Percentiles rank a stretch among this genome's conserved stretches.
These are phyloP conservation scores for Parus major DNA, from an alignment of 2,113 vertebrate genomes.

Conservation along the genomic window DNA sequence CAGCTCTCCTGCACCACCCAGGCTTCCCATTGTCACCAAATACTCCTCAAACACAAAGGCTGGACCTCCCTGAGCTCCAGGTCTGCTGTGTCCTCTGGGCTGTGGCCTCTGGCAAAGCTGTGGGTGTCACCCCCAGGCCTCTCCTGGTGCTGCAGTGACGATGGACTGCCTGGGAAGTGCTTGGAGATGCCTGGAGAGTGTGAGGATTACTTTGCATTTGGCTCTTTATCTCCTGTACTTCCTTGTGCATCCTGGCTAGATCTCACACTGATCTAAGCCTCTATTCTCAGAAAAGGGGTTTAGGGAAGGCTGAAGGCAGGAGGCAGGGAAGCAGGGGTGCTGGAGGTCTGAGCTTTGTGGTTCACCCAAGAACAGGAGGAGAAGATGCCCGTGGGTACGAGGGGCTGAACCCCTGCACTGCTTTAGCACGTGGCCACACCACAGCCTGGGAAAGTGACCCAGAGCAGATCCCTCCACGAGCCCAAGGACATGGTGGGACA, in stretches of 20 bases:
- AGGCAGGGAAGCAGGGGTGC: not conserved
- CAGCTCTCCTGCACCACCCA: not conserved
- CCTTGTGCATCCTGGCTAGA: not conserved
- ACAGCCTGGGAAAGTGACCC: not conserved
- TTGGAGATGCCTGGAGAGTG: not conserved
- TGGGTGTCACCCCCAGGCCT: not conserved
- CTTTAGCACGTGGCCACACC: fast-evolving
- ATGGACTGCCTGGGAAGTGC: not conserved
- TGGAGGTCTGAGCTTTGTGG: not conserved
- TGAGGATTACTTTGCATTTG: not conserved
- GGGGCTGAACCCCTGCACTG: not conserved
- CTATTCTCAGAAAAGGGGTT: not conserved
- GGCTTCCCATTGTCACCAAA: not conserved
- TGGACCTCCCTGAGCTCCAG: not conserved
- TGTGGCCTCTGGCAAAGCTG: not conserved
- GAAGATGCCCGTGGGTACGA: not conserved
- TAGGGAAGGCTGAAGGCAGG: not conserved
- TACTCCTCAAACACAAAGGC: not conserved
- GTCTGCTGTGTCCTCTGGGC: not conserved
- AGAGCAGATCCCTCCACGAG: fast-evolving
- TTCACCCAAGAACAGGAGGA: not conserved
- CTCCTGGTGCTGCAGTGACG: fast-evolving
- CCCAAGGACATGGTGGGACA: not conserved
- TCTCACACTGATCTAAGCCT: not conserved
- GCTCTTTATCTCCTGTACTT: not conserved